phyloP scores from a whole-genome alignment of 35 echinoderm and acorn worm genomes.

The Chiridota heheva region DNA sequence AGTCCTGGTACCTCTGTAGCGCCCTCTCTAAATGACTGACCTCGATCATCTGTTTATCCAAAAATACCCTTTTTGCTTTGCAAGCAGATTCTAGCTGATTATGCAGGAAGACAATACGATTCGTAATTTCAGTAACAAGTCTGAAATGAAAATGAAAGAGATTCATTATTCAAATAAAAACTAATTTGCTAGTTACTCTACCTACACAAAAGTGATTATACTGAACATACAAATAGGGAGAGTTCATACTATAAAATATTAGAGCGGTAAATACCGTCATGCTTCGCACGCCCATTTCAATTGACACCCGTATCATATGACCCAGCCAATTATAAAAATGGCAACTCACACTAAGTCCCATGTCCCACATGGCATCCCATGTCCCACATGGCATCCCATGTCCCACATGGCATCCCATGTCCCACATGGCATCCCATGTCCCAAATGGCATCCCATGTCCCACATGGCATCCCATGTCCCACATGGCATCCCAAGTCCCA shows the following conservation, averaged over 20 bases:
- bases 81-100: constrained; percentile 56
- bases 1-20: constrained; percentile 52
- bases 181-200: background rate
- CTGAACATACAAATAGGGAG: background rate
- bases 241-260: background rate
- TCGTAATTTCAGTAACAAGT: constrained; percentile 60
- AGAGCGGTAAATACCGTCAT: no score
- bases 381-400: no score
- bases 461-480: no score
- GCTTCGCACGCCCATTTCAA: no score
- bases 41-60: constrained; percentile 66
- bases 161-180: background rate
- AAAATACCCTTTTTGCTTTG: constrained; percentile 43
- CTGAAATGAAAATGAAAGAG: background rate
- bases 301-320: background rate
- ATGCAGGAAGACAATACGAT: constrained; percentile 49
- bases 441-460: background rate
- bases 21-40: constrained; percentile 52
- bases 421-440: no score
- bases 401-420: no score
- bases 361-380: no score
- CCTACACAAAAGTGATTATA: background rate
- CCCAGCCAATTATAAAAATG: no score
- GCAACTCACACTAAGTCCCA: constrained; percentile 26
- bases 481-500: no score